Conservation (phyloP, 2,888 invertebrate species). For the Apantesis nais region DNA sequence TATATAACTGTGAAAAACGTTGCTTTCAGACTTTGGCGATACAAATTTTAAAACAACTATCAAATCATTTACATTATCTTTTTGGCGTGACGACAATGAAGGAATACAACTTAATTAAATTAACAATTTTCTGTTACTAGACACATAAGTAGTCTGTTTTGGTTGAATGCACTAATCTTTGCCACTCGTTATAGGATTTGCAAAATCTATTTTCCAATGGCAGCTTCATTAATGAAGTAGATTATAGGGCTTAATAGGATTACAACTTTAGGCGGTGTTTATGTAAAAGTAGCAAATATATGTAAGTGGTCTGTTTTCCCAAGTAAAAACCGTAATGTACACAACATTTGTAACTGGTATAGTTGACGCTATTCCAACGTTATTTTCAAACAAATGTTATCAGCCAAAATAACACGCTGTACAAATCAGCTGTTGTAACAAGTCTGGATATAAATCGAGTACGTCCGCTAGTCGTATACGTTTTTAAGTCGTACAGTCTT, state of each 20-base stretch:
- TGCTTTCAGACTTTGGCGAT: neutral
- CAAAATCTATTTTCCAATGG: neutral
- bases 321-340: neutral
- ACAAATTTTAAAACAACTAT: neutral
- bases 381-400: constrained; percentile 16
- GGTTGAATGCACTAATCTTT: neutral
- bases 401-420: constrained; percentile 19
- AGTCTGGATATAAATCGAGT: constrained; percentile 34
- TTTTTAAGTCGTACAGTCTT: constrained; percentile 26
- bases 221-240: neutral
- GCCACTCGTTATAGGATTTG: neutral
- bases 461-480: constrained; percentile 11
- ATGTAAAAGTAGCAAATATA: neutral
- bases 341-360: neutral
- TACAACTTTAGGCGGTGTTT: neutral
- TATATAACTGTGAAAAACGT: too few relatives aligned
- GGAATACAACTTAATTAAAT: neutral
- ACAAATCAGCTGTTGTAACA: constrained; percentile 33
- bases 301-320: neutral
- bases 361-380: constrained; percentile 11
- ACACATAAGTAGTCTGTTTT: neutral
- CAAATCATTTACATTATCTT: neutral
- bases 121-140: neutral
- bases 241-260: neutral
- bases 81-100: neutral